Evolutionary conservation across 2,888 invertebrate species (phyloP).

Genomic region (Drosophila eohydei): DNA sequence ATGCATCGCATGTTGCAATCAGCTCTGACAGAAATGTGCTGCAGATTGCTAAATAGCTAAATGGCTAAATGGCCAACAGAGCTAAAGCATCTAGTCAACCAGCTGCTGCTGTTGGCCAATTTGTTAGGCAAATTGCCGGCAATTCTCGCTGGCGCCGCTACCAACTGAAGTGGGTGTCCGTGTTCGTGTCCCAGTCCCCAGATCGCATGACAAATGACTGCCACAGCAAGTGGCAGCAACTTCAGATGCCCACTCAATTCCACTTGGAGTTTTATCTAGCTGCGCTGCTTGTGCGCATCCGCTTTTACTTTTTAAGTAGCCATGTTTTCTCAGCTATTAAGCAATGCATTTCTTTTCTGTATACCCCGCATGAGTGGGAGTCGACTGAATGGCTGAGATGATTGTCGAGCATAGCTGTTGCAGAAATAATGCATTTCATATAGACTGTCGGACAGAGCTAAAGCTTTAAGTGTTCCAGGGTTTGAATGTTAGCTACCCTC

Average conservation of each 20-base stretch:
- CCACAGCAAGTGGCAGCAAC: slow-evolving; percentile 65
- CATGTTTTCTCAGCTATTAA: slow-evolving; percentile 37
- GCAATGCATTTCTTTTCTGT: slow-evolving; percentile 14
- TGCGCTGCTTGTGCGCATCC: slow-evolving; percentile 13
- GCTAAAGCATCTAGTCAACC: slow-evolving; percentile 26
- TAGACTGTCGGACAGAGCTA: too few species aligned
- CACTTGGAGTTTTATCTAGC: slow-evolving; percentile 6
- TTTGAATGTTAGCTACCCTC: too few species aligned
- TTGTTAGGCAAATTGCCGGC: slow-evolving; percentile 70
- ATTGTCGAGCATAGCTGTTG: not conserved
- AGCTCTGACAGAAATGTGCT: slow-evolving; percentile 70
- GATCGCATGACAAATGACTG: slow-evolving; percentile 73
- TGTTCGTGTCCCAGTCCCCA: slow-evolving; percentile 34
- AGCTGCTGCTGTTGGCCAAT: slow-evolving; percentile 56
- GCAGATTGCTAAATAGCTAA: slow-evolving; percentile 59
- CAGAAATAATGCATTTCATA: too few species aligned
- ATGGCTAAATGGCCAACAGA: not conserved
- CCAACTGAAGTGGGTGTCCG: slow-evolving; percentile 38
- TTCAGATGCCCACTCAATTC: slow-evolving; percentile 31
- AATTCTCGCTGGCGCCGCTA: slow-evolving; percentile 69
- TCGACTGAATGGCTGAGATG: not conserved
- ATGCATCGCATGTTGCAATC: slow-evolving; percentile 60
- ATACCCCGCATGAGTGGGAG: not conserved
- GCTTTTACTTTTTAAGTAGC: slow-evolving; percentile 60
- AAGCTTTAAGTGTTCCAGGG: too few species aligned